Conservation (phyloP, 2,888 invertebrate species). For the Tanypteryx hageni region DNA sequence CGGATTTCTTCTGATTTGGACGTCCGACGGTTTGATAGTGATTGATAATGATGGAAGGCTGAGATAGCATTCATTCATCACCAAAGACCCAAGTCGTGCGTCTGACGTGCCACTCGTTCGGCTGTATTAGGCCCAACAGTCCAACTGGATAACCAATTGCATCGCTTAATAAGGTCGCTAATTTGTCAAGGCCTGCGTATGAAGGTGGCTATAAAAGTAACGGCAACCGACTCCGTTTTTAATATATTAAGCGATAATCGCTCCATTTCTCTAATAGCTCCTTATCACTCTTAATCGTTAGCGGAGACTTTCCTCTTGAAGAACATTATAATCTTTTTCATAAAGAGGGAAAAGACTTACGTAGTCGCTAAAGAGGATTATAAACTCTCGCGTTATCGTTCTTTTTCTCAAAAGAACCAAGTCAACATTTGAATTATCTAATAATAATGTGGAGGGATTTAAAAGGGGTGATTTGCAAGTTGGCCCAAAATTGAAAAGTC, state of each 20-base stretch:
- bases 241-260: not conserved
- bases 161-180: slow-evolving; percentile 40
- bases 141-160: slow-evolving; percentile 39
- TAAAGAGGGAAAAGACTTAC: too few species aligned
- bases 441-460: too few species aligned
- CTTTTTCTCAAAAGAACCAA: too few species aligned
- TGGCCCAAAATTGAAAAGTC: too few species aligned
- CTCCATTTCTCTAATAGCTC: too few species aligned
- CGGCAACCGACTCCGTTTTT: not conserved
- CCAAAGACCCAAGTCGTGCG: not conserved
- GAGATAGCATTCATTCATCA: slow-evolving; percentile 54
- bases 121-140: slow-evolving; percentile 4
- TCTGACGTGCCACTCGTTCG: slow-evolving; percentile 39
- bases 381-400: too few species aligned
- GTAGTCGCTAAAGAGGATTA: too few species aligned
- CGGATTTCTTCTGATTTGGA: slow-evolving; percentile 48
- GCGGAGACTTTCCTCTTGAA: too few species aligned
- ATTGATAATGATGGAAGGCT: slow-evolving; percentile 54
- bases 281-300: too few species aligned
- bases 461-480: too few species aligned
- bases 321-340: too few species aligned
- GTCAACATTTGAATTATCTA: too few species aligned
- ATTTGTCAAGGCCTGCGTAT: slow-evolving; percentile 41
- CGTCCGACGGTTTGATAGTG: slow-evolving; percentile 47
- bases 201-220: slow-evolving; percentile 39